Evolutionary conservation across 2,888 invertebrate genomes (phyloP), one percentile per base, ranked within the genome.

Genomic region (Baronia brevicornis): DNA sequence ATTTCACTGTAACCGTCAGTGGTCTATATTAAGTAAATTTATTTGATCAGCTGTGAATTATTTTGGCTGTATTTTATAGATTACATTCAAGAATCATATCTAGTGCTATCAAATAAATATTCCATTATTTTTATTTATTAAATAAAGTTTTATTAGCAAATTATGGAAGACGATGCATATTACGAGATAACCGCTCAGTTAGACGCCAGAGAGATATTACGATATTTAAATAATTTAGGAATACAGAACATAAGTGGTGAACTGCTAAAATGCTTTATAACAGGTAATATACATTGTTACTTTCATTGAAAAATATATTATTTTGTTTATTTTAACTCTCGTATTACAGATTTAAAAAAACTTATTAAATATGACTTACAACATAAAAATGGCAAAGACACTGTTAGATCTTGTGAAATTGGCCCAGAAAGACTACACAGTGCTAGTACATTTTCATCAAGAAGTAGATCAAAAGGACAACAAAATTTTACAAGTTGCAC

Each of bases 191-290:
- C 75, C 21, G 59, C 73, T 4, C 71, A 82, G 46, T 67, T 90
- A 58, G 90, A 92, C 65, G 89, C 93, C n/a, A 85, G 88, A 54
- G 90, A 91, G 73, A 89, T 94, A 58, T 78, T 93, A 46, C 73
- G 85, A 43, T 90, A 92, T 74, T 73, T 94, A 51, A 92, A 92
- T 71, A 87, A 90, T 54, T 74, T 93, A 51, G 93, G 93, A 35
- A 92, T 92, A 57, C 86, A 88, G 34, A 91, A 92, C 58, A 89
- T 94, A 46, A 90, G 89, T 38, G 89, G 89, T 8, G 86, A 89
- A 63, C 91, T 92, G 57, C 74, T 93, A 31, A 91, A 92, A 75
- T 90, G 89, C 61, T 93, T 94, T 64, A 90, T 93, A 57, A 89
- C 88, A 86, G 93, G 93, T 92, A 75, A 60, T 17, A 2, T 23